phyloP scores from a whole-genome alignment of 2,113 vertebrate genomes.

The Acanthochromis polyacanthus region DNA sequence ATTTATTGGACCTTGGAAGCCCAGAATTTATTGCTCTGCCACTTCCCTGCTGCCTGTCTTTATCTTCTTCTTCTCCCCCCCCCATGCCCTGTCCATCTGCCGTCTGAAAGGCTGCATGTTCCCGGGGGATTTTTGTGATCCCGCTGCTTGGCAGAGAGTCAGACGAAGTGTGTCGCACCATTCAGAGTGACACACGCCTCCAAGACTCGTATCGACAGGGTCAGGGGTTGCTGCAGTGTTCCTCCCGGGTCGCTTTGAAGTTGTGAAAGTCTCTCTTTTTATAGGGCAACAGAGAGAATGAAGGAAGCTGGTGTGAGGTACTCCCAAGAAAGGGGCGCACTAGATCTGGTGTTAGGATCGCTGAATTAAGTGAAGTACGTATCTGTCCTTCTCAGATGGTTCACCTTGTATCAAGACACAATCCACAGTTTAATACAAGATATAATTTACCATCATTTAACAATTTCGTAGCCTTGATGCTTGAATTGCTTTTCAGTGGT shows the following conservation, averaged over 20 bases:
- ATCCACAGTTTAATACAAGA: too few species aligned
- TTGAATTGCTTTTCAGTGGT: too few species aligned
- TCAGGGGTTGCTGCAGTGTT: slow-evolving; percentile 36
- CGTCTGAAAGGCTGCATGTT: slow-evolving; percentile 47
- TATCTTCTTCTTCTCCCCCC: neutral
- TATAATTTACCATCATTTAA: too few species aligned
- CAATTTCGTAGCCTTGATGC: too few species aligned
- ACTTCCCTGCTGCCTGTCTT: slow-evolving; percentile 26
- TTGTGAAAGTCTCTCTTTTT: slow-evolving; percentile 55
- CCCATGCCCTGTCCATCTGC: slow-evolving; percentile 41
- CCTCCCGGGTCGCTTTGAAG: slow-evolving; percentile 59
- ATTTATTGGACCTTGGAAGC: slow-evolving; percentile 33
- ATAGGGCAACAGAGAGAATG: slow-evolving; percentile 31
- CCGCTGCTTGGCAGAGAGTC: slow-evolving; percentile 35
- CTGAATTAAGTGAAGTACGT: slow-evolving; percentile 5
- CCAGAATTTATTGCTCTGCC: slow-evolving; percentile 42
- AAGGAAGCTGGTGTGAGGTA: slow-evolving; percentile 20
- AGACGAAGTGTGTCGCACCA: slow-evolving; percentile 13
- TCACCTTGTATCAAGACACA: neutral
- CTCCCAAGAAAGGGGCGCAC: slow-evolving; percentile 36
- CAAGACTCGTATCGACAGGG: slow-evolving; percentile 40
- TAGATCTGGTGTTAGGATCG: slow-evolving; percentile 34
- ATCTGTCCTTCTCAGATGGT: neutral
- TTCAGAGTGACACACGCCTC: slow-evolving; percentile 58
- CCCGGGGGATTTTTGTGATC: slow-evolving; percentile 50